A percentile compares a stretch with the other conserved stretches of the same genome.
Conservation (phyloP, 2,888 invertebrate species). For the Campopleginae sp. region DNA sequence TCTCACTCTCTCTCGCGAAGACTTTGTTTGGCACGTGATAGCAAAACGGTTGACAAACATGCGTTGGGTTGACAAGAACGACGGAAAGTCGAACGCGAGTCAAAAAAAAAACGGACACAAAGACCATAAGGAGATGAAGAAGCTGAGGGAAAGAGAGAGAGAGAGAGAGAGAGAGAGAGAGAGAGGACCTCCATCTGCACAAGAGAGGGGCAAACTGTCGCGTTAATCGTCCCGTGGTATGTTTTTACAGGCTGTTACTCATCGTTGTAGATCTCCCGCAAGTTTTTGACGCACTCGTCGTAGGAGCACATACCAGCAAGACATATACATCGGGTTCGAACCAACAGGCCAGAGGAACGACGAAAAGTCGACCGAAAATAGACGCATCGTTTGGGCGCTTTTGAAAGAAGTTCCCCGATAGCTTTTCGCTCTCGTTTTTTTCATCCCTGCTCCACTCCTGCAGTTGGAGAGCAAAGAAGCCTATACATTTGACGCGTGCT, state of each 20-base stretch:
- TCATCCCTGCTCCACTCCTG: neutral
- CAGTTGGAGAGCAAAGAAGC: slow-evolving; percentile 1
- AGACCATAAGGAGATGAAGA: slow-evolving; percentile 29
- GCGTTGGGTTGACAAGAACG: slow-evolving; percentile 52
- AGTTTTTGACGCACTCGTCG: slow-evolving; percentile 54
- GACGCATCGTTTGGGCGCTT: slow-evolving; percentile 43
- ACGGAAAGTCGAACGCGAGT: slow-evolving; percentile 54
- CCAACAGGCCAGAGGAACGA: slow-evolving; percentile 44
- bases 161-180: slow-evolving; percentile 47
- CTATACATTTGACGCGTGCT: slow-evolving; percentile 33
- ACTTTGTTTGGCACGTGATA: slow-evolving; percentile 79
- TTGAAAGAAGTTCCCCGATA: slow-evolving; percentile 51
- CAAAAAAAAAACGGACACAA: slow-evolving; percentile 47
- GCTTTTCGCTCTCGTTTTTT: neutral
- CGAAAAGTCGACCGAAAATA: slow-evolving; percentile 66
- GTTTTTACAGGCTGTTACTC: slow-evolving; percentile 71
- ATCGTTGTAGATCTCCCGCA: slow-evolving; percentile 62
- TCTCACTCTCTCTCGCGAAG: slow-evolving; percentile 59
- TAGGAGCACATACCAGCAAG: slow-evolving; percentile 32
- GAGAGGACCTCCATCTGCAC: slow-evolving; percentile 53
- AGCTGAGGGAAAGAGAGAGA: slow-evolving; percentile 27
- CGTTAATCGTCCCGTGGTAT: slow-evolving; percentile 67
- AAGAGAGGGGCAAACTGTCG: slow-evolving; percentile 66
- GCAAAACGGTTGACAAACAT: slow-evolving; percentile 81
- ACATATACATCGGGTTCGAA: slow-evolving; percentile 27